phyloP scores from a whole-genome alignment of 2,113 vertebrate species.

The Vulpes vulpes region DNA sequence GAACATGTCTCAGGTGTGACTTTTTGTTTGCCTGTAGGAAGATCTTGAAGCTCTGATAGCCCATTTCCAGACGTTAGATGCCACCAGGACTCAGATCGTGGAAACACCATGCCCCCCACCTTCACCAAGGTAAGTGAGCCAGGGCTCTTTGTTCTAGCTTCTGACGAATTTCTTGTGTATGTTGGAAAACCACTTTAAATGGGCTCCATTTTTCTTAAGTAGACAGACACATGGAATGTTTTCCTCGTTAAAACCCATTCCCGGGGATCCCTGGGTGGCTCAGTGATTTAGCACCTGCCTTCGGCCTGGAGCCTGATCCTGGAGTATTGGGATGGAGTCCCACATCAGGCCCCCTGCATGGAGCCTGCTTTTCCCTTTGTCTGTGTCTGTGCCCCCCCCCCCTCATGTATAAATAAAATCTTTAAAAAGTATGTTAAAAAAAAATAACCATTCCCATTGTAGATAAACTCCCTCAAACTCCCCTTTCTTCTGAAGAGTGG shows the following conservation, averaged over 20 bases:
- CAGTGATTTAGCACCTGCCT: no score
- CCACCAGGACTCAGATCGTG: constrained; percentile 93
- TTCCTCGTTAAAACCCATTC: background rate
- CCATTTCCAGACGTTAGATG: constrained; percentile 96
- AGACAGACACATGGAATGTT: background rate
- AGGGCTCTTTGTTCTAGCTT: background rate
- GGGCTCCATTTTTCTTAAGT: background rate
- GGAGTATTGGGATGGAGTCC: no score
- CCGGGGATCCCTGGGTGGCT: background rate
- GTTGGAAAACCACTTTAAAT: background rate
- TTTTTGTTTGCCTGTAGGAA: constrained; percentile 88
- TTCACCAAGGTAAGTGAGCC: constrained; percentile 90
- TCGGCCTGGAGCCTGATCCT: no score
- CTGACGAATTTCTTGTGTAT: background rate
- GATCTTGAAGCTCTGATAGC: constrained; percentile 96
- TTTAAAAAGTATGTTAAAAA: no score
- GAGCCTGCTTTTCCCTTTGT: no score
- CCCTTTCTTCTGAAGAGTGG: background rate
- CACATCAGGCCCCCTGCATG: no score
- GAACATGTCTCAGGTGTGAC: background rate
- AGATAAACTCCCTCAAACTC: background rate
- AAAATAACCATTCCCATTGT: background rate
- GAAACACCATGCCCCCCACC: constrained; percentile 92
- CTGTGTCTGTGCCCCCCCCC: no score
- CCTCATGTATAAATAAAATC: no score